Evolutionary conservation across 1,140 invertebrate genomes (phyloP), one percentile per base, ranked within the genome.

Genomic region (Leptestheria dahalacensis): DNA sequence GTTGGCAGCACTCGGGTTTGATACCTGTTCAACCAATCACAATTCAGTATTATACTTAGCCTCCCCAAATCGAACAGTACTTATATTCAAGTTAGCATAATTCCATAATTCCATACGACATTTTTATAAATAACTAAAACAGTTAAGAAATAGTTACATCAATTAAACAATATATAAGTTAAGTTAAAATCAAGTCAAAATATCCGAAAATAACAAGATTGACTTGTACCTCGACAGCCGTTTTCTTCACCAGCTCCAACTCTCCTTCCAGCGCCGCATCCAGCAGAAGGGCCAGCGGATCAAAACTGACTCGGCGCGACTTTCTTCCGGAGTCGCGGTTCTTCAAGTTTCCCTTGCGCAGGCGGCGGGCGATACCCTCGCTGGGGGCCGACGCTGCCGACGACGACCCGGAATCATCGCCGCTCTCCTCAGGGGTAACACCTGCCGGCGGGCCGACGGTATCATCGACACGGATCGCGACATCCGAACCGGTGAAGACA

Each of bases 191-290:
- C n/a, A n/a, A n/a, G n/a, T n/a, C n/a, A n/a, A n/a, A n/a, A n/a
- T n/a, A n/a, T n/a, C n/a, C n/a, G 15, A 41, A 41, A 41, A 41
- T 41, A 41, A 41, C 15, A 41, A 41, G 6, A 15, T 41, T 41
- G 15, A 41, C 15, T 25, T 18, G 20, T 52, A 97, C 94, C 78
- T 97, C 88, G 68, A 83, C 82, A 24, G 93, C 91, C 47, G 92
- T 96, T 72, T 91, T 91, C 72, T 87, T 89, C 1, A 99, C 95
- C 51, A 98, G 77, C 68, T 98, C 95, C 63, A 98, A 77, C 74
- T 99, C 95, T 25, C 96, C 96, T 74, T 99, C 96, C 50, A 99
- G 77, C 66, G 95, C 95, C 24, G 95, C 96, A 73, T 99, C 96
- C 62, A 99, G 74, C 3, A 82, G 68, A 24, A 99, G 76, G 2